Base-by-base conservation (phyloP, 2,113 vertebrate species). In the Numenius arquata region DNA sequence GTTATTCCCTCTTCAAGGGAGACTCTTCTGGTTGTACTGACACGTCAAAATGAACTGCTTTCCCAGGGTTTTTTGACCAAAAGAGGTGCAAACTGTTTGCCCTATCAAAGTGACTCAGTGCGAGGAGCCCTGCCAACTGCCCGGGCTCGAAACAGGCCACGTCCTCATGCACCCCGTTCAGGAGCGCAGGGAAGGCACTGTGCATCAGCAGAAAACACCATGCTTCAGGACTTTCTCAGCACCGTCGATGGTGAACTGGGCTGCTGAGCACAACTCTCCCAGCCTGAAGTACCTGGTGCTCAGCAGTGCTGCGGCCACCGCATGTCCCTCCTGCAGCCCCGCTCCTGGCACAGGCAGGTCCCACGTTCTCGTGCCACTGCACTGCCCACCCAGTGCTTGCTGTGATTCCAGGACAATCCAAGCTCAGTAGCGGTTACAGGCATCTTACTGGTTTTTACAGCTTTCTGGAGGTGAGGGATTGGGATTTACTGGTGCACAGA, bases 101-200 rank as follows among this genome's bases (percentile, higher is more conserved):
- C 11, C 47, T 1, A 0, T 16, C 29, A 22, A 68, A 74, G 55
- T 0, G 0, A 27, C 21, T 2, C 0, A 0, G 32, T 66, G 70
- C 3, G 3, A 85, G 53, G 29, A 85, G 19, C 50, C 36, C 34
- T 61, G 45, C 4, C 65, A 47, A 23, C 55, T 50, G 0, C 68
- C 32, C 0, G 2, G 47, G n/a, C 71, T 67, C 0, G 0, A 52
- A 40, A 13, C 32, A 17, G 67, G 6, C 48, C 73, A 15, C 0
- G 4, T 72, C 52, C 80, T 79, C 1, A 0, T 5, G 27, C 40
- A 9, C 40, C 52, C 50, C 1, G 2, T 12, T 12, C 29, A 32
- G 67, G 53, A 73, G 48, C 1, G 18, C 48, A 17, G 29, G 15
- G 4, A 20, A 21, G 40, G 41, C 47, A 22, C 32, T 0, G 0